These are phyloP conservation scores for Hirundo rustica DNA, from an alignment of 2,797 vertebrate genomes.

Conservation along the genomic window DNA sequence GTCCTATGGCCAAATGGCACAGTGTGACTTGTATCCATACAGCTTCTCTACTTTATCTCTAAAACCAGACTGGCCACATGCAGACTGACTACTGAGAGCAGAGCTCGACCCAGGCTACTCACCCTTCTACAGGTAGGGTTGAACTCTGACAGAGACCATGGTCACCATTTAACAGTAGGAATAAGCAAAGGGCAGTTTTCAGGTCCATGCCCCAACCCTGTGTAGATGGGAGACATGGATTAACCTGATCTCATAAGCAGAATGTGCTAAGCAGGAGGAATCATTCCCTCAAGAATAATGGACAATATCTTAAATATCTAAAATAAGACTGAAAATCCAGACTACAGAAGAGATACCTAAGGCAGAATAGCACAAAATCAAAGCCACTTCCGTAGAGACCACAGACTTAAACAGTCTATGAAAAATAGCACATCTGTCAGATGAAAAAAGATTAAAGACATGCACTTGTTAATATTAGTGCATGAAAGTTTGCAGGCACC, in stretches of 20 bases:
- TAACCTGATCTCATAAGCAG: neutral
- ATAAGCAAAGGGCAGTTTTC: neutral
- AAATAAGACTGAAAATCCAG: constrained; percentile 4
- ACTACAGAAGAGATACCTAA: constrained; percentile 5
- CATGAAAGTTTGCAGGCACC: constrained; percentile 18
- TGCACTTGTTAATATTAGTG: neutral
- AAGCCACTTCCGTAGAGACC: neutral
- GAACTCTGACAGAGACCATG: neutral
- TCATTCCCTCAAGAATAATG: neutral
- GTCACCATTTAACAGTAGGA: neutral
- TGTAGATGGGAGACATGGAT: neutral
- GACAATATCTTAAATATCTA: neutral
- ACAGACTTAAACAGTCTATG: neutral
- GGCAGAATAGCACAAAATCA: constrained; percentile 37
- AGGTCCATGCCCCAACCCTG: neutral
- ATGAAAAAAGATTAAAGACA: constrained; percentile 20
- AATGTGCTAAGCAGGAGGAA: neutral
- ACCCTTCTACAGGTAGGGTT: neutral
- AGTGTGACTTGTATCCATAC: neutral
- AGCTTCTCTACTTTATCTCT: neutral
- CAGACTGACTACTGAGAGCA: neutral
- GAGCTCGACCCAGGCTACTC: neutral
- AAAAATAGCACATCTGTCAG: constrained; percentile 13
- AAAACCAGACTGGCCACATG: neutral
- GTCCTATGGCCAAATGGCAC: neutral